Percentiles rank a stretch among this genome's conserved stretches.
phyloP scores from a whole-genome alignment of 2,888 invertebrate species.

The Macrosoma leucophasiata region DNA sequence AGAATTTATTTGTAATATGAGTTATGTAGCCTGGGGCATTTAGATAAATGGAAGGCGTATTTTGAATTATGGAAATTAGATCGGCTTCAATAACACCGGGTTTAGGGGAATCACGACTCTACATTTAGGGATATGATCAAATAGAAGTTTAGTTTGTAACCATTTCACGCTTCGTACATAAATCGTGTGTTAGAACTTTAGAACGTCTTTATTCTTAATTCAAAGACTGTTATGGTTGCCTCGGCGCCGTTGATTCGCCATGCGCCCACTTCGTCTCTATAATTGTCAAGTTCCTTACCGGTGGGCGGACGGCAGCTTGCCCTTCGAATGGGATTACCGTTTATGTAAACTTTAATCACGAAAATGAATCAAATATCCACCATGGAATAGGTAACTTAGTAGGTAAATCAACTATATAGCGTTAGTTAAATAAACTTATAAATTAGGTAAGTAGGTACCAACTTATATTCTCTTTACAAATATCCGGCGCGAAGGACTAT shows the following conservation, averaged over 20 bases:
- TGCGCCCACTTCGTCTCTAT: conserved; percentile 38
- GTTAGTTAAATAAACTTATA: too few relatives aligned
- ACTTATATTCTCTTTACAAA: too few relatives aligned
- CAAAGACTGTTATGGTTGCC: conserved; percentile 33
- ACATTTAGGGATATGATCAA: too few relatives aligned
- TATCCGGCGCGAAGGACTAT: conserved; percentile 23
- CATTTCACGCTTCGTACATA: conserved; percentile 15
- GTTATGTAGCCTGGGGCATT: too few relatives aligned
- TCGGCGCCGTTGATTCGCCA: conserved; percentile 47
- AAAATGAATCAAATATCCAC: conserved; percentile 21
- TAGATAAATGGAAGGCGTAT: too few relatives aligned
- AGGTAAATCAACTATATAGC: too few relatives aligned
- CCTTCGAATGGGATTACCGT: conserved; percentile 29
- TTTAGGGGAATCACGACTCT: too few relatives aligned
- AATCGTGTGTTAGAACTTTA: conserved; percentile 5
- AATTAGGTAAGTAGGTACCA: too few relatives aligned
- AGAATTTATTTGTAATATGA: background rate
- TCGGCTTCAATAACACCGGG: too few relatives aligned
- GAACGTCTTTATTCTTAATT: conserved; percentile 17
- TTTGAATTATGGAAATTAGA: too few relatives aligned
- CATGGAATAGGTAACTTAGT: too few relatives aligned
- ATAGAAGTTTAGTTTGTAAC: conserved; percentile 1
- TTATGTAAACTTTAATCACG: conserved; percentile 19
- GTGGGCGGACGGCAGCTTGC: conserved; percentile 35
- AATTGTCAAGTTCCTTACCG: conserved; percentile 33